Conservation (phyloP, 2,888 invertebrate species). For the Parnassius mnemosyne region DNA sequence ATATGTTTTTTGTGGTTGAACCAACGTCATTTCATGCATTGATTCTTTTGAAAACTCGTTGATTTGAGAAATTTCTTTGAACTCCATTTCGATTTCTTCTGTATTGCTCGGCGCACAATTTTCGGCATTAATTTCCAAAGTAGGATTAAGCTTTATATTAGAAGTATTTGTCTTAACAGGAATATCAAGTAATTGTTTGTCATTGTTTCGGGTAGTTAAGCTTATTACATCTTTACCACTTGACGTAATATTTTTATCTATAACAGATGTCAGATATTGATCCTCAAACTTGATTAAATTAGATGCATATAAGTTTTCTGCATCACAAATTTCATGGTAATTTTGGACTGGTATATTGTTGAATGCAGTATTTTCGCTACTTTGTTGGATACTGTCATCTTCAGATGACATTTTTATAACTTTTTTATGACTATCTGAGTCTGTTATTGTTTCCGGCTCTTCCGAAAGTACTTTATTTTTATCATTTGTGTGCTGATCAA, state of each 20-base stretch:
- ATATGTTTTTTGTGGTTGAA: neutral
- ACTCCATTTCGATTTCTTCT: no score
- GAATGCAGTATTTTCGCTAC: slow-evolving; percentile 9
- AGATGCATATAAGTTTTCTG: slow-evolving; percentile 33
- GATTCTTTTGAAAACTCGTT: neutral
- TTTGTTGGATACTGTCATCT: no score
- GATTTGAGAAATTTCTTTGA: no score
- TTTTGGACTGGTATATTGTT: slow-evolving; percentile 38
- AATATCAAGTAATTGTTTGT: no score
- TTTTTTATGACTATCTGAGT: no score
- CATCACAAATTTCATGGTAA: slow-evolving; percentile 53
- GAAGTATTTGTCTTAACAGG: no score
- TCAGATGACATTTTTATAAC: no score
- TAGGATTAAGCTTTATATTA: no score
- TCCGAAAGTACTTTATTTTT: neutral
- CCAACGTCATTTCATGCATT: neutral
- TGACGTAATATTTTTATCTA: neutral
- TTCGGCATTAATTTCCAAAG: no score
- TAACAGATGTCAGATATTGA: neutral
- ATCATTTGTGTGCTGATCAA: neutral
- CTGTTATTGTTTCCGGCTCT: no score
- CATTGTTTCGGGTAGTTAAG: neutral
- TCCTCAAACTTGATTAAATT: neutral
- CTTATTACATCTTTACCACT: neutral
- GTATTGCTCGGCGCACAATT: no score